Percentiles rank a stretch among this genome's conserved stretches.
Conservation (phyloP, 2,113 vertebrate species). For the Arvicanthis niloticus region DNA sequence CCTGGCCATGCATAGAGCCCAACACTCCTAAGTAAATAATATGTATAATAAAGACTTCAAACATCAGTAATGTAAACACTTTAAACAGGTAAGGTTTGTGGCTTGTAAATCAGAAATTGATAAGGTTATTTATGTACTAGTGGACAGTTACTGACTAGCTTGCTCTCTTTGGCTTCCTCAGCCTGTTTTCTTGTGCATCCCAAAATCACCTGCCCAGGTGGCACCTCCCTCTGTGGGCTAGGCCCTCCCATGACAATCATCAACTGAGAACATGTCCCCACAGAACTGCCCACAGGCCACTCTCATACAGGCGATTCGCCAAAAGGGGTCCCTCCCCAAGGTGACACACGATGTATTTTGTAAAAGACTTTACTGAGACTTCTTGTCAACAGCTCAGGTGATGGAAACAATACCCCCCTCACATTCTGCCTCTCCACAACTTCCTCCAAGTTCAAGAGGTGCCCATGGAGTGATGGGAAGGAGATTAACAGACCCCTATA, state of each 20-base stretch:
- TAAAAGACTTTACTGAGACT: neutral
- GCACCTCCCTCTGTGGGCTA: neutral
- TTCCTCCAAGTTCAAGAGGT: neutral
- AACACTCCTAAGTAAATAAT: neutral
- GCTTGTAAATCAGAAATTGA: neutral
- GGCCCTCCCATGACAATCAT: neutral
- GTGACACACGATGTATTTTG: neutral
- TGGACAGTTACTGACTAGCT: neutral
- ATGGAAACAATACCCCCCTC: neutral
- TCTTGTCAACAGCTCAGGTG: neutral
- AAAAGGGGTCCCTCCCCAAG: neutral
- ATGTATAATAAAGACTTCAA: neutral
- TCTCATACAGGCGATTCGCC: neutral
- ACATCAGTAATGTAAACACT: neutral
- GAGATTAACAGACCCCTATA: fast-evolving
- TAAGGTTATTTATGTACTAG: neutral
- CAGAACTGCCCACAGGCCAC: neutral
- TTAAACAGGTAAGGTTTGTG: neutral
- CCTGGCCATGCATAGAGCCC: neutral
- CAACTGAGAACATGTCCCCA: neutral
- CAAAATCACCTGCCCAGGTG: neutral
- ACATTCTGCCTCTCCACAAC: neutral
- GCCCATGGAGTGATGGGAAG: neutral
- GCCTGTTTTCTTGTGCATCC: neutral
- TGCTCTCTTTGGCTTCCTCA: neutral